Evolutionary conservation across 2,888 invertebrate genomes (phyloP).

Genomic region (Micoletzkya japonica): DNA sequence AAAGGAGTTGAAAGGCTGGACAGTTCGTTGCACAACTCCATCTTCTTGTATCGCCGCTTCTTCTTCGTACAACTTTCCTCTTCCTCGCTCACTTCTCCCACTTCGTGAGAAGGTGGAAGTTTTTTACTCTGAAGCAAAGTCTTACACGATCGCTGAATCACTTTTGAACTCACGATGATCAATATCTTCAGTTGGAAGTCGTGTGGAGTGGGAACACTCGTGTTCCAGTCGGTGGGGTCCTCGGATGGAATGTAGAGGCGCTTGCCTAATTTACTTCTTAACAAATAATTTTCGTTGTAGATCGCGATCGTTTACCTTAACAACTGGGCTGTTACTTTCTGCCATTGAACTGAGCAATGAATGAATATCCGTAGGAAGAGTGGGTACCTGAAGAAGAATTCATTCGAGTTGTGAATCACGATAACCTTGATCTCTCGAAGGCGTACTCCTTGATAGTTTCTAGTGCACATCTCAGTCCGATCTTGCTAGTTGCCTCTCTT

Average conservation of each 20-base stretch:
- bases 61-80: slow-evolving; percentile 64
- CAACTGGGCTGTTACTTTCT: slow-evolving; percentile 65
- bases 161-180: slow-evolving; percentile 35
- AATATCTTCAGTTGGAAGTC: slow-evolving; percentile 60
- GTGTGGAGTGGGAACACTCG: slow-evolving; percentile 53
- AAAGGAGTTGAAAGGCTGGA: slow-evolving; percentile 66
- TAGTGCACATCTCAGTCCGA: slow-evolving; percentile 63
- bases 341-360: slow-evolving; percentile 67
- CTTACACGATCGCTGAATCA: not conserved
- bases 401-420: too few relatives aligned
- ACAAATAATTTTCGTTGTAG: too few relatives aligned
- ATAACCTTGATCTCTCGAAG: slow-evolving; percentile 63
- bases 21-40: slow-evolving; percentile 66
- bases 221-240: slow-evolving; percentile 53
- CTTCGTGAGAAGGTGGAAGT: slow-evolving; percentile 32
- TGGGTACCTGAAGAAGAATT: slow-evolving; percentile 68
- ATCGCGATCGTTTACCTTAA: slow-evolving; percentile 48
- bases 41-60: not conserved
- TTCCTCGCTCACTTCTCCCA: slow-evolving; percentile 70
- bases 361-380: slow-evolving; percentile 68
- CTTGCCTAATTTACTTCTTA: slow-evolving; percentile 63
- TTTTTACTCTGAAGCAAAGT: slow-evolving; percentile 63
- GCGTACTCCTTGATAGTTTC: slow-evolving; percentile 68
- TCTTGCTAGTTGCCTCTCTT: not conserved
- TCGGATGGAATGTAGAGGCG: slow-evolving; percentile 36